Base-by-base conservation (phyloP, 2,888 invertebrate genomes). In the Vanessa cardui region DNA sequence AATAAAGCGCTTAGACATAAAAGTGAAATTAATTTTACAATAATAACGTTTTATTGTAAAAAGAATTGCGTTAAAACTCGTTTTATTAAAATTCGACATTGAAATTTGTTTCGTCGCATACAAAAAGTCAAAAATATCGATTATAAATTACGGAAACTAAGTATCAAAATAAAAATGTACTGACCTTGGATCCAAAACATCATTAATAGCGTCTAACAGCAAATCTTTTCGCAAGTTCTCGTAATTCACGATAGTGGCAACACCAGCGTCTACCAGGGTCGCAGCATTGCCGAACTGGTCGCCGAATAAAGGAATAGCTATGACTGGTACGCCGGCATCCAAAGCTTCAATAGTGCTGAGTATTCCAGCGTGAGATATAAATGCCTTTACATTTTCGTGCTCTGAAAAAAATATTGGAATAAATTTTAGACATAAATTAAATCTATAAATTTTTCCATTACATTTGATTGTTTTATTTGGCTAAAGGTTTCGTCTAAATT, bases 251-350 rank as follows among this genome's bases (percentile, higher is more conserved):
- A 94, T 88, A 1, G 93, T 86, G 1, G 94, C 96, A 6, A 94
- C 86, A 7, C 95, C 94, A 9, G 93, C 93, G 60, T 94, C 94
- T 76, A 94, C 92, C 4, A 95, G 81, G 0, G 94, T 94, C 54
- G 93, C 93, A 0, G 94, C 95, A 79, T 96, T 96, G 0, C 94
- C 93, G 71, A 94, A 94, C 78, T 96, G 96, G 79, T 96, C 96
- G 1, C 96, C 96, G 76, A 95, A 96, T 60, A 96, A 91, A 6
- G 96, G 96, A 45, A 96, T 94, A 6, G 95, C 93, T 7, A 96
- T 84, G 59, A 95, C 87, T 7, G 96, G 96, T 47, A 94, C 93
- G 15, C 94, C 96, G 62, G 94, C 94, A 74, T 95, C 94, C 6
- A 95, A 88, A 0, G 95, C 94, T 80, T 96, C 96, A 18, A 94